Percentiles rank a stretch among this genome's conserved stretches.
phyloP scores from a whole-genome alignment of 2,797 vertebrate genomes.

The Malacoctenus gilli region DNA sequence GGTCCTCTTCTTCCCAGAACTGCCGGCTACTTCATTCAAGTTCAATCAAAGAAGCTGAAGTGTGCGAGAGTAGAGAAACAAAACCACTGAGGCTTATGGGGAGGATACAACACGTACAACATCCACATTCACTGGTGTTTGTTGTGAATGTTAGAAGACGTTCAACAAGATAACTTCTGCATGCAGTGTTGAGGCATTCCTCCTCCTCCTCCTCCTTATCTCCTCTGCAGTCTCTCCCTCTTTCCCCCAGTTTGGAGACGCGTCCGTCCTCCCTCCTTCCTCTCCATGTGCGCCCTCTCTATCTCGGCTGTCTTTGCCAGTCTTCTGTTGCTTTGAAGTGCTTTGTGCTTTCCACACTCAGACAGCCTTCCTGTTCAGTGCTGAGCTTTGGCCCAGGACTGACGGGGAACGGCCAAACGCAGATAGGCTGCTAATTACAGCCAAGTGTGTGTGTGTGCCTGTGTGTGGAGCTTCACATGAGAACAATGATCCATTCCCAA shows the following conservation, averaged over 20 bases:
- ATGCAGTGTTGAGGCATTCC: constrained; percentile 7
- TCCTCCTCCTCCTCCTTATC: constrained; percentile 20
- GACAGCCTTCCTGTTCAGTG: constrained; percentile 43
- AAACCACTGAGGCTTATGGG: constrained; percentile 16
- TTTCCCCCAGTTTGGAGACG: constrained; percentile 35
- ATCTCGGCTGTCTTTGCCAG: constrained; percentile 66
- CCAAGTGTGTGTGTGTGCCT: constrained; percentile 11
- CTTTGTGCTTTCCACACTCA: constrained; percentile 66
- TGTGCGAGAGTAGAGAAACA: constrained; percentile 5
- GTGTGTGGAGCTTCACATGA: constrained; percentile 7
- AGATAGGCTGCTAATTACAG: constrained; percentile 46
- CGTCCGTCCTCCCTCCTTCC: constrained; percentile 26
- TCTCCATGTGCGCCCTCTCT: constrained; percentile 44
- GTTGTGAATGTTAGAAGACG: constrained; percentile 1
- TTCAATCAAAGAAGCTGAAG: constrained; percentile 41
- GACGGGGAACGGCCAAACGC: constrained; percentile 11
- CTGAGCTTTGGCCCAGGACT: constrained; percentile 28
- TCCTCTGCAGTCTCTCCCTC: constrained; percentile 16
- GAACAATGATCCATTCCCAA: constrained; percentile 7
- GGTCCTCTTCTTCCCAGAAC: constrained; percentile 62
- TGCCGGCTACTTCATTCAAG: constrained; percentile 47
- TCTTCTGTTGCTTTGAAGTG: constrained; percentile 70
- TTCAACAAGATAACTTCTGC: constrained; percentile 12
- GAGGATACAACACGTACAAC: constrained; percentile 7
- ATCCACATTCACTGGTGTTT: constrained; percentile 2